Percentiles rank a stretch among this genome's conserved stretches.
phyloP scores from a whole-genome alignment of 2,797 vertebrate genomes.

The Parambassis ranga region DNA sequence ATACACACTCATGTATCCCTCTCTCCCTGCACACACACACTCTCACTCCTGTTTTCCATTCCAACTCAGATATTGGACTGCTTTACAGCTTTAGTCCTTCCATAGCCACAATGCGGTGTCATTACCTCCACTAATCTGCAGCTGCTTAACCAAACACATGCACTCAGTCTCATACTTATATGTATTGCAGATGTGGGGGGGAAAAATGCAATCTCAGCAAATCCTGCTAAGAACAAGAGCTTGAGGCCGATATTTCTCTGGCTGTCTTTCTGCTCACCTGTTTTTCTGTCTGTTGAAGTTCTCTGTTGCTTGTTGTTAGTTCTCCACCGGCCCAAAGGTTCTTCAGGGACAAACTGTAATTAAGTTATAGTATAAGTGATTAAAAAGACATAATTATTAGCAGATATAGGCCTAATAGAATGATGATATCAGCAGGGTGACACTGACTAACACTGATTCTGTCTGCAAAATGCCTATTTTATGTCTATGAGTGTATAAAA shows the following conservation, averaged over 20 bases:
- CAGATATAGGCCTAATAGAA: too few species aligned
- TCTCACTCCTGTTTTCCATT: constrained; percentile 14
- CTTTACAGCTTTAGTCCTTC: constrained; percentile 24
- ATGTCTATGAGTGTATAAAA: too few species aligned
- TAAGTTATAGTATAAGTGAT: too few species aligned
- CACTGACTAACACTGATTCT: too few species aligned
- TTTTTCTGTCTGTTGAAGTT: constrained; percentile 15
- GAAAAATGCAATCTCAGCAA: constrained; percentile 49
- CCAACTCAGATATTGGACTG: constrained; percentile 19
- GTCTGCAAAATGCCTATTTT: too few species aligned
- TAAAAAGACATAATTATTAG: too few species aligned
- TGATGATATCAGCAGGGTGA: too few species aligned
- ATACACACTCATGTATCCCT: constrained; percentile 5
- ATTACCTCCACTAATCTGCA: constrained; percentile 40
- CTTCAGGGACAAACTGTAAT: too few species aligned
- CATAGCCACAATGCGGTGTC: constrained; percentile 26
- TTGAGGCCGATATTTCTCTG: constrained; percentile 6
- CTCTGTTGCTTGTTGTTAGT: background rate
- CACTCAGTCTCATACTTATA: background rate
- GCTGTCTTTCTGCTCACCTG: constrained; percentile 3
- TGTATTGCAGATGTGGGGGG: constrained; percentile 6
- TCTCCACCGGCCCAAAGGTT: constrained; percentile 4
- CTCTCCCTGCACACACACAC: constrained; percentile 8
- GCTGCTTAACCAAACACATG: constrained; percentile 23
- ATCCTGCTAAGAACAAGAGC: constrained; percentile 45